phyloP scores from a whole-genome alignment of 2,888 invertebrate species.

The Nineta flava region DNA sequence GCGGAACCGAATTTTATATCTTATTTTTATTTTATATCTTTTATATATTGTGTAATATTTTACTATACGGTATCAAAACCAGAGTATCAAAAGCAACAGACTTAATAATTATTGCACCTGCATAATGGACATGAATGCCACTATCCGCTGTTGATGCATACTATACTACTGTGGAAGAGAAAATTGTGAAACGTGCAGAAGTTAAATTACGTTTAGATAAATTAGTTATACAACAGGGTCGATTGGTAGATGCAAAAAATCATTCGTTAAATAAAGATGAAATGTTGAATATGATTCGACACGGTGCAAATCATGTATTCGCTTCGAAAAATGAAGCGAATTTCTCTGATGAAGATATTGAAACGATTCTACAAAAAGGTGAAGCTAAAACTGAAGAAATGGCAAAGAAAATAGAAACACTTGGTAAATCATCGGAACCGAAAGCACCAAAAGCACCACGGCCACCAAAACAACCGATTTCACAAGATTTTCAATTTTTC shows the following conservation, averaged over 20 bases:
- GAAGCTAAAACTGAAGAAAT: slow-evolving; percentile 83
- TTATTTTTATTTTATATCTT: too few species aligned
- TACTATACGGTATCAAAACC: too few species aligned
- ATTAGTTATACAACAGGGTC: slow-evolving; percentile 94
- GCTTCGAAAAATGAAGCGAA: slow-evolving; percentile 94
- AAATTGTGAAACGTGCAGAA: slow-evolving; percentile 96
- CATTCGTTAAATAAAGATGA: slow-evolving; percentile 94
- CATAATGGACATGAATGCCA: too few species aligned
- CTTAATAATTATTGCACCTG: too few species aligned
- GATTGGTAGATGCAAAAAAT: slow-evolving; percentile 73
- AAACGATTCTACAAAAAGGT: slow-evolving; percentile 79
- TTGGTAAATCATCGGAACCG: slow-evolving; percentile 92
- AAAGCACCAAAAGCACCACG: slow-evolving; percentile 97
- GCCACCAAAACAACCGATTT: slow-evolving; percentile 96
- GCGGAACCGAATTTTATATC: too few species aligned
- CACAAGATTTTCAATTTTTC: slow-evolving; percentile 99
- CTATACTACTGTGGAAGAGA: slow-evolving; percentile 98
- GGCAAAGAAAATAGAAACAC: slow-evolving; percentile 70
- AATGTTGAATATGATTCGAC: slow-evolving; percentile 97
- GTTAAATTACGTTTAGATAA: slow-evolving; percentile 91
- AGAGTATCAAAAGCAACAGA: too few species aligned
- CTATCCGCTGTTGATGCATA: too few species aligned
- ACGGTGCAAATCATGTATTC: slow-evolving; percentile 98
- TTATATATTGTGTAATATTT: too few species aligned
- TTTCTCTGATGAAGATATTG: slow-evolving; percentile 96